Evolutionary conservation across 2,888 invertebrate genomes (phyloP).

Genomic region (Phengaris alcon): DNA sequence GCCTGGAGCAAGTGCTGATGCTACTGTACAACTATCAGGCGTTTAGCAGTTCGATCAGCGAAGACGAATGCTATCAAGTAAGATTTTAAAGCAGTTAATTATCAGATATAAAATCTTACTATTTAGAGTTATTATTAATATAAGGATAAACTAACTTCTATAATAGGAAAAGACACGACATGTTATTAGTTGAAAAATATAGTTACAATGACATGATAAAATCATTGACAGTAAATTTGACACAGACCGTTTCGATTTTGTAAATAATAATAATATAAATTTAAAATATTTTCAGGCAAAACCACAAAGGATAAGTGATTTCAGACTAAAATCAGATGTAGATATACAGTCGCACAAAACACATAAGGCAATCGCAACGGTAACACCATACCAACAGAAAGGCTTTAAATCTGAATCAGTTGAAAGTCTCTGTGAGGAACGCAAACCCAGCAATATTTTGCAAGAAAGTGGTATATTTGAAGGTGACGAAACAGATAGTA

Average conservation of each 20-base stretch:
- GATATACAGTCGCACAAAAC: constrained; percentile 67
- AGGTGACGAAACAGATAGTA: constrained; percentile 73
- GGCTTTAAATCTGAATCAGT: constrained; percentile 71
- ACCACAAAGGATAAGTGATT: constrained; percentile 68
- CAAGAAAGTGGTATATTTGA: constrained; percentile 88
- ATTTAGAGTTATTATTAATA: too few species aligned
- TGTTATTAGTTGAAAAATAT: too few species aligned
- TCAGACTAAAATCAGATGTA: constrained; percentile 62
- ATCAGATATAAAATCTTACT: too few species aligned
- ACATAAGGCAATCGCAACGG: constrained; percentile 81
- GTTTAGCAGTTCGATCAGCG: constrained; percentile 75
- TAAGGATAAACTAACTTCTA: neutral
- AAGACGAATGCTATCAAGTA: constrained; percentile 78
- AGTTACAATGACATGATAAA: neutral
- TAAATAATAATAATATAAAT: neutral
- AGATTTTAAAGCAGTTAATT: neutral
- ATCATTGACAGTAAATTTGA: neutral
- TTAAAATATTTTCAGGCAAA: constrained; percentile 55
- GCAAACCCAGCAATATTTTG: constrained; percentile 78
- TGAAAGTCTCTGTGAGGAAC: constrained; percentile 71
- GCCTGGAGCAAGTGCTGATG: constrained; percentile 81
- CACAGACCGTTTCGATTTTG: neutral
- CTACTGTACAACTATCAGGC: constrained; percentile 81
- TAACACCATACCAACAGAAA: constrained; percentile 80
- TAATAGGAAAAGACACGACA: constrained; percentile 14